Conservation (phyloP, 2,113 vertebrate species). For the Microcebus murinus region DNA sequence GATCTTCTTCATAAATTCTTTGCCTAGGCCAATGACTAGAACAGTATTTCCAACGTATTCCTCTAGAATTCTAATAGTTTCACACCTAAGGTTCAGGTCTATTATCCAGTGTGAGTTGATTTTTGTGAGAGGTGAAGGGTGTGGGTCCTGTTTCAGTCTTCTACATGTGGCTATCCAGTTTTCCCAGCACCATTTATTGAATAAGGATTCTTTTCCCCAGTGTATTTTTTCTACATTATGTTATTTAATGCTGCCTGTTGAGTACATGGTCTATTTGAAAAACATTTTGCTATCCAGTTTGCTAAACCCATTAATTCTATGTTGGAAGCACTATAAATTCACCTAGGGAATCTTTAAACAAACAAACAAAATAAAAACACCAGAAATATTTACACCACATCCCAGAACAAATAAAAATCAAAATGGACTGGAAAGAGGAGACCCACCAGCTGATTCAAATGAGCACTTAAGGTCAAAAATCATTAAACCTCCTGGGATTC, state of each 20-base stretch:
- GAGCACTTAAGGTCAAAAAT: neutral
- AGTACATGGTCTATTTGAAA: neutral
- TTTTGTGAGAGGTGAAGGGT: no score
- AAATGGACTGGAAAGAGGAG: neutral
- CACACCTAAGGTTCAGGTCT: no score
- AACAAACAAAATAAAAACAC: neutral
- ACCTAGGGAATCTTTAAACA: neutral
- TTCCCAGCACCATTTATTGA: no score
- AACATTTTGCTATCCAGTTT: neutral
- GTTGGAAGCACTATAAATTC: neutral
- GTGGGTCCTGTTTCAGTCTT: no score
- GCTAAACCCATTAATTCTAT: neutral
- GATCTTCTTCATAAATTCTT: no score
- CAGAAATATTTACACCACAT: neutral
- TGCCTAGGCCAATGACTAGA: no score
- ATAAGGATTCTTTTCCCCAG: no score
- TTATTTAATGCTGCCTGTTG: neutral
- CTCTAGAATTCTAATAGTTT: no score
- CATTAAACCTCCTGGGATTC: neutral
- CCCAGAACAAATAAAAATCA: neutral
- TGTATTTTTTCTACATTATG: no score
- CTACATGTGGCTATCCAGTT: no score
- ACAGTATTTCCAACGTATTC: no score
- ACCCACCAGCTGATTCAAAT: neutral
- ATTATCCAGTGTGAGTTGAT: no score